A percentile compares a stretch with the other conserved stretches of the same genome.
Evolutionary conservation across 2,113 vertebrate genomes (phyloP).

Genomic region (Argyrosomus japonicus): DNA sequence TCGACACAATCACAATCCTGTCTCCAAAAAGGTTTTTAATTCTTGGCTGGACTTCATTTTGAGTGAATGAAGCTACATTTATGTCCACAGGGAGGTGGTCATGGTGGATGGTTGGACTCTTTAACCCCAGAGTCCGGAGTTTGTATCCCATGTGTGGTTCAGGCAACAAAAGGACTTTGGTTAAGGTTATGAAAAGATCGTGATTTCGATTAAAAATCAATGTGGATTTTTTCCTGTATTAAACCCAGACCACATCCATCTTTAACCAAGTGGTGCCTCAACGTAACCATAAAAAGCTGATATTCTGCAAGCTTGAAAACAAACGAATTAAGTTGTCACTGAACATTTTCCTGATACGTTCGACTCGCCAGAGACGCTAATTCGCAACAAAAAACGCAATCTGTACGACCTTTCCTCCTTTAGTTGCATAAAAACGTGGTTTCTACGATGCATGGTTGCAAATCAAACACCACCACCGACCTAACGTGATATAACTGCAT

Average conservation of each 20-base stretch:
- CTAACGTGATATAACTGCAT: background rate
- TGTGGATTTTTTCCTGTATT: background rate
- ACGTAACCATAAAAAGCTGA: background rate
- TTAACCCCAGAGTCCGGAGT: background rate
- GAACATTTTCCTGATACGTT: background rate
- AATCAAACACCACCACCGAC: conserved; percentile 6
- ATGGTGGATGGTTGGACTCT: background rate
- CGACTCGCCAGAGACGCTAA: background rate
- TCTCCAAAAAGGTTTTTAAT: background rate
- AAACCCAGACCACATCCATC: background rate
- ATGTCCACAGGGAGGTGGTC: background rate
- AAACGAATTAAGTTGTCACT: background rate
- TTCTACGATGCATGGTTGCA: background rate
- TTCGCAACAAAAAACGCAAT: background rate
- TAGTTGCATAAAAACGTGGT: accelerated
- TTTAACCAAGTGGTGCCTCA: background rate
- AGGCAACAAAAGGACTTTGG: background rate
- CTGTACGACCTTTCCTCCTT: background rate
- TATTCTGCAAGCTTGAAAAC: background rate
- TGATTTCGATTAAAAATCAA: background rate
- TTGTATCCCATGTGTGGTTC: background rate
- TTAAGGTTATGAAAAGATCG: background rate
- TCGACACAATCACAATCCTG: background rate
- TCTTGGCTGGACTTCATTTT: background rate
- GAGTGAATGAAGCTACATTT: background rate